A percentile compares a stretch with the other conserved stretches of the same genome.
Conservation (phyloP, 2,888 invertebrate species). For the Ophion ellenae region DNA sequence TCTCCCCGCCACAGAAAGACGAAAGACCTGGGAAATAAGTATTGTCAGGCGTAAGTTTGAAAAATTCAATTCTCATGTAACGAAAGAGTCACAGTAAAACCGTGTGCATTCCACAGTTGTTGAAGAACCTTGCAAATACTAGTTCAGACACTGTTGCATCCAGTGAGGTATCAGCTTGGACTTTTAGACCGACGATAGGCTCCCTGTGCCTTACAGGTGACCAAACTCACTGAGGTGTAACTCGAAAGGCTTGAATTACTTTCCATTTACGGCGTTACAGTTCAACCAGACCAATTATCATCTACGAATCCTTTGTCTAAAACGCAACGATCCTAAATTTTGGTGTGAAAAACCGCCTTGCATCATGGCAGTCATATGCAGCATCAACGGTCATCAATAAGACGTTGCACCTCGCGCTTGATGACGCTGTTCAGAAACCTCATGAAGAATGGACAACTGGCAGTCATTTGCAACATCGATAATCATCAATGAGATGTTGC, state of each 20-base stretch:
- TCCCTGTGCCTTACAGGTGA: no score
- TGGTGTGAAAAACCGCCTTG: background rate
- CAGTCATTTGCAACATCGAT: no score
- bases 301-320: background rate
- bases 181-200: no score
- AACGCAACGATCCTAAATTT: background rate
- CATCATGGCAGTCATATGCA: background rate
- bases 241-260: background rate
- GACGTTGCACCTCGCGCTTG: background rate
- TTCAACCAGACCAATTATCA: background rate
- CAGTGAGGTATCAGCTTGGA: no score
- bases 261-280: background rate
- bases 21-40: constrained; percentile 42
- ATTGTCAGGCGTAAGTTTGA: constrained; percentile 37
- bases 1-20: constrained; percentile 41
- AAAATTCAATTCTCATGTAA: constrained; percentile 39
- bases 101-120: constrained; percentile 12
- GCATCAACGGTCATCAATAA: background rate
- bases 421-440: background rate
- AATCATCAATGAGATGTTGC: no score
- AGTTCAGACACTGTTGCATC: background rate
- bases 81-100: constrained; percentile 24
- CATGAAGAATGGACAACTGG: background rate
- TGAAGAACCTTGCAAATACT: constrained; percentile 10
- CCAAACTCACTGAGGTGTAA: no score